Base-by-base conservation (phyloP, 2,113 vertebrate genomes). In the Gymnobelideus leadbeateri region DNA sequence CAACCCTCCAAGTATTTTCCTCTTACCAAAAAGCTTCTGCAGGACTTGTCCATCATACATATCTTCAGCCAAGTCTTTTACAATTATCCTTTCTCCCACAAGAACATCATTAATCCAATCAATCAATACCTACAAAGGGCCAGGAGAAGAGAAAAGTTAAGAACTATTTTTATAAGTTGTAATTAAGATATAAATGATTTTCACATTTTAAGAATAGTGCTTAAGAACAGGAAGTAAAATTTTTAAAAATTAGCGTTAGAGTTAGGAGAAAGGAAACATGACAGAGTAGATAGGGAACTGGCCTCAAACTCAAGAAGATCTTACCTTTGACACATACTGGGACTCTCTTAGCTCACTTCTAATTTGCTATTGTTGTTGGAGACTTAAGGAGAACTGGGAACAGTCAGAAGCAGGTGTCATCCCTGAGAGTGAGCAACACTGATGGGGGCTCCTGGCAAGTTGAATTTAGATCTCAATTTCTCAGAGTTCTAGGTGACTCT, bases 41-140 rank as follows among this genome's bases (percentile, higher is more conserved):
- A 99, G 93, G 92, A 99, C 99, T 98, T 99, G 99, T 97, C 99
- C 99, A 92, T 99, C 99, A 43, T 99, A 99, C 92, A 99, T 97
- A 94, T 99, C 99, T 97, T 99, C 99, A 93, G 99, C 99, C 95
- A 99, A 98, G 97, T 99, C 99, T 98, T 99, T 99, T 95, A 99
- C 99, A 95, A 99, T 99, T 97, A 99, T 99, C 96, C 99, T 98
- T 96, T 99, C 99, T 96, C 99, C 99, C 25, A 99, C 99, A 97
- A 99, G 97, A 94, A 99, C 99, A 61, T 99, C 99, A 94, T 99
- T 99, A 98, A 99, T 99, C 99, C 99, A 99, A 98, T 99, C 99
- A 96, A 99, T 99, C 97, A 99, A 98, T 91, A 99, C 99, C 99
- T 99, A 97, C 94, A 94, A 8, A 94, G 97, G 96, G 96, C 97